Conservation (phyloP, 1,140 invertebrate species). For the Argopecten irradians region DNA sequence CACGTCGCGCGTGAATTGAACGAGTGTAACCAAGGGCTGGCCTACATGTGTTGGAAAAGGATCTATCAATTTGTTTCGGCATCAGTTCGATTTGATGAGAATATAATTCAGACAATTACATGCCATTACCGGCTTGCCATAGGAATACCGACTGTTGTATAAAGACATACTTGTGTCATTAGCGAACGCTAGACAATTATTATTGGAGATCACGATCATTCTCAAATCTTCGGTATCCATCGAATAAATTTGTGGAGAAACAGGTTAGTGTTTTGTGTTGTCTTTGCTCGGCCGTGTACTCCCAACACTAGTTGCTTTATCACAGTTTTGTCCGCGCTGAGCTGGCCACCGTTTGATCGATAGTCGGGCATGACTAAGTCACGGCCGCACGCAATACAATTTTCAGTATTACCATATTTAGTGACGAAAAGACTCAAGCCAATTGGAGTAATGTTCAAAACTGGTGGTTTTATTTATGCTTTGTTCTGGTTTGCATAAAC, state of each 20-base stretch:
- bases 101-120: not conserved
- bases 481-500: not conserved
- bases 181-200: not conserved
- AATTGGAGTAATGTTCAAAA: not conserved
- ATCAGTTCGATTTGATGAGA: not conserved
- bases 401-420: not conserved
- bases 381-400: not conserved
- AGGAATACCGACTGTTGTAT: not conserved
- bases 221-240: not conserved
- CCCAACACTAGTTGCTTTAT: not conserved
- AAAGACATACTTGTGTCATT: not conserved
- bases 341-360: not conserved
- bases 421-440: not conserved
- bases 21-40: no score
- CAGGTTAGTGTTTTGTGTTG: not conserved
- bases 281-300: not conserved
- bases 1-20: no score
- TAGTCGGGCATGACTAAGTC: conserved; percentile 7
- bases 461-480: not conserved
- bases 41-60: no score
- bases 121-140: not conserved
- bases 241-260: not conserved
- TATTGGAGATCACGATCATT: not conserved
- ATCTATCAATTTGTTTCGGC: not conserved
- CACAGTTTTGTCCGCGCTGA: not conserved